phyloP scores from a whole-genome alignment of 2,888 invertebrate genomes.

The Lamellibrachia columna region DNA sequence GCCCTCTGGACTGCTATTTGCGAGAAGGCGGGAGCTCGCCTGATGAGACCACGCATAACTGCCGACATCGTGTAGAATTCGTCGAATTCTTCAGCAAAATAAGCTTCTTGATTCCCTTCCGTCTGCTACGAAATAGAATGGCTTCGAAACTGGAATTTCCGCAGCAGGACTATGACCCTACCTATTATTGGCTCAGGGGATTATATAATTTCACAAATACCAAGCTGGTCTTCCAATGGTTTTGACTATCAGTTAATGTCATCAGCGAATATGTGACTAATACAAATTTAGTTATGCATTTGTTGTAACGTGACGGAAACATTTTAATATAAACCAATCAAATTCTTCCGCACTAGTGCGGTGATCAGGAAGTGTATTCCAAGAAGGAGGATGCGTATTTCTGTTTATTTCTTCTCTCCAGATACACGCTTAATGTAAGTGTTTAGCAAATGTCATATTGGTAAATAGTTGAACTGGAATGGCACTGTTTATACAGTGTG shows the following conservation, averaged over 20 bases:
- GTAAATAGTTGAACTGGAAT: background rate
- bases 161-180: background rate
- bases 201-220: background rate
- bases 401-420: constrained; percentile 12
- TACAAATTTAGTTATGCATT: background rate
- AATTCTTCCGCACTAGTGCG: background rate
- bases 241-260: background rate
- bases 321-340: background rate
- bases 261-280: background rate
- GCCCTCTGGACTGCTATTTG: constrained; percentile 35
- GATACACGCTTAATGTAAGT: background rate
- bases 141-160: background rate
- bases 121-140: constrained; percentile 12
- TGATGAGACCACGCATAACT: constrained; percentile 6
- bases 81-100: background rate
- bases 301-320: background rate
- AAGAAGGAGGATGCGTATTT: constrained; percentile 16
- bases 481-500: background rate
- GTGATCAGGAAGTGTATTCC: constrained; percentile 3
- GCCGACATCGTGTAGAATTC: constrained; percentile 5
- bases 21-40: background rate
- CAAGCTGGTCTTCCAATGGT: background rate
- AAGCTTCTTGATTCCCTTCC: constrained; percentile 1
- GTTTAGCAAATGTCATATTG: background rate
- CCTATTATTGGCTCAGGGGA: background rate